Conservation (phyloP, 2,797 vertebrate species). For the Silurus lanzhouensis region DNA sequence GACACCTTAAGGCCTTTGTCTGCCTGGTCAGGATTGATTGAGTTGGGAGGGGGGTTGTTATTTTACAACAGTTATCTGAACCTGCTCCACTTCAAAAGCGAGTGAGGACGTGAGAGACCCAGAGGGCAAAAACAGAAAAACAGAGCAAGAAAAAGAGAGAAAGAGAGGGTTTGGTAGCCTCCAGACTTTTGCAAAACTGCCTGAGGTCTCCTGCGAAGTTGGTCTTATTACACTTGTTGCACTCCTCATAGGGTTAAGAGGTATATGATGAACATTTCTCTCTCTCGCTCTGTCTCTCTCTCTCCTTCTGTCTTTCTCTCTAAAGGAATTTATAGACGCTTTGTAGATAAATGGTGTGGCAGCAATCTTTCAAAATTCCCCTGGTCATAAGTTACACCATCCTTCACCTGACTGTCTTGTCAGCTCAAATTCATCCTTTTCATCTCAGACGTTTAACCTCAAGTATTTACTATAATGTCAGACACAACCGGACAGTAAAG, state of each 20-base stretch:
- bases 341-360: conserved; percentile 71
- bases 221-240: conserved; percentile 2
- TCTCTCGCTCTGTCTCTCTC: conserved; percentile 8
- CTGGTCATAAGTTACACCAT: conserved; percentile 71
- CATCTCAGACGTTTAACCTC: conserved; percentile 76
- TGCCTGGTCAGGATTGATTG: conserved; percentile 55
- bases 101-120: not conserved
- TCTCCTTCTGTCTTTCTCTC: not conserved
- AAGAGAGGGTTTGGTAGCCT: conserved; percentile 47
- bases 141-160: conserved; percentile 20
- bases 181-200: conserved; percentile 52
- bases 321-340: conserved; percentile 59
- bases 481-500: conserved; percentile 68
- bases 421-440: conserved; percentile 75
- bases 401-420: conserved; percentile 47
- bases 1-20: conserved; percentile 69
- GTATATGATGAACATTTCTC: conserved; percentile 21
- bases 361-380: conserved; percentile 71
- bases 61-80: conserved; percentile 58
- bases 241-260: conserved; percentile 47
- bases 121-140: conserved; percentile 1
- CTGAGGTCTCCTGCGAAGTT: conserved; percentile 8
- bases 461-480: conserved; percentile 69
- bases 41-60: conserved; percentile 48
- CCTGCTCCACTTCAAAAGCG: conserved; percentile 53